Conservation (phyloP, 1,140 invertebrate genomes). For the Mizuhopecten yessoensis region DNA sequence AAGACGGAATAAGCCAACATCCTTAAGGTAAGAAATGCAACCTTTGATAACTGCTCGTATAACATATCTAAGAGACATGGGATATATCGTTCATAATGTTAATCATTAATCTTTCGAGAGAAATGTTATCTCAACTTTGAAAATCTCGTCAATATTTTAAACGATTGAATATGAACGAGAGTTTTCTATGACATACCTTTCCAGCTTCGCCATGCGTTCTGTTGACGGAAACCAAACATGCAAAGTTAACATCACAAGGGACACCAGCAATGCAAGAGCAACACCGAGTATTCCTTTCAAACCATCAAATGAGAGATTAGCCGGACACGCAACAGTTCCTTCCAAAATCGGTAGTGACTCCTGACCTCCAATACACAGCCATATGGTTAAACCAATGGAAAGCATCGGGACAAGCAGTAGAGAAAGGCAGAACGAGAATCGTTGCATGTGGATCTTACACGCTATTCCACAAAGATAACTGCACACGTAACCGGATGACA, state of each 20-base stretch:
- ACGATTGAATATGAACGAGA: too few species aligned
- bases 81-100: too few species aligned
- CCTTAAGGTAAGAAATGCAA: too few species aligned
- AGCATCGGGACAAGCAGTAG: slow-evolving; percentile 65
- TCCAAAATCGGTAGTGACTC: slow-evolving; percentile 29
- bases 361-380: neutral
- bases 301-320: neutral
- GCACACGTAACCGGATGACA: slow-evolving; percentile 63
- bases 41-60: too few species aligned
- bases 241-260: slow-evolving; percentile 93
- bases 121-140: too few species aligned
- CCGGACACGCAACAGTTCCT: neutral
- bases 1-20: too few species aligned
- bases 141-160: too few species aligned
- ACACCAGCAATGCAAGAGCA: slow-evolving; percentile 39
- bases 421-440: slow-evolving; percentile 71
- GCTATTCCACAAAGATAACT: slow-evolving; percentile 73
- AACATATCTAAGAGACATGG: too few species aligned
- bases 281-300: neutral
- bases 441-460: slow-evolving; percentile 79
- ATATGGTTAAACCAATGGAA: neutral
- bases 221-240: slow-evolving; percentile 99
- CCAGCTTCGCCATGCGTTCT: slow-evolving; percentile 96
- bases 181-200: slow-evolving; percentile 87
- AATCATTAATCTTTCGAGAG: too few species aligned